Base-by-base conservation (phyloP, 1,140 invertebrate species). In the Drosophila varians region DNA sequence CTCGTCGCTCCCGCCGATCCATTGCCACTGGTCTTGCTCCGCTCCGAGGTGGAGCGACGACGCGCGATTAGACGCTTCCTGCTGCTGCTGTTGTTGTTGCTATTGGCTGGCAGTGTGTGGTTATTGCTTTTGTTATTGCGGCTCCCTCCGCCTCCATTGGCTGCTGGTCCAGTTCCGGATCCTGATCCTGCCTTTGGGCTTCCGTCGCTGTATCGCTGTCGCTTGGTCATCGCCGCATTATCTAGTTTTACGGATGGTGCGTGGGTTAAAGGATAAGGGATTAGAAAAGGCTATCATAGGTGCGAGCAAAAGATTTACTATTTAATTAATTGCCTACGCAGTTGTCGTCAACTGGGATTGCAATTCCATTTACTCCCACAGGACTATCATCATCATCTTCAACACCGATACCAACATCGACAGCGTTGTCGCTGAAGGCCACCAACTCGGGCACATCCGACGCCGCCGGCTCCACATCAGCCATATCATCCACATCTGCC, bases 71-170 rank as follows among this genome's bases (percentile, higher is more conserved):
- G 12, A 3, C 61, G 57, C 19, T 64, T 66, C 18, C 43, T 23
- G 34, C 25, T 62, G 55, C 25, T 31, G 34, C 25, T 62, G 55
- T 19, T 31, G 36, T 55, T 64, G 46, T 26, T 77, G 54, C 51
- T 84, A 43, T 53, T 74, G 62, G 57, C 68, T 86, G 82, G 82
- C 82, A 86, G 80, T 86, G 80, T 45, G 26, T 80, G 60, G 53
- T 87, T 86, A 87, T 86, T 86, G 82, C 82, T 86, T 80, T 74
- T 86, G 68, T 80, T 86, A 58, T 71, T 86, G 58, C 79, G 80
- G 26, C 46, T 75, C 40, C 48, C 55, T 61, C 55, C 62, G 51
- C 34, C 9, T 47, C 70, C 43, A 21, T 72, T 42, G 28, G n/a
- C n/a, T n/a, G 61, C 62, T 19, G 28, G 56, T 46, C 54, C 66